Evolutionary conservation across 2,888 invertebrate genomes (phyloP).

Genomic region (Noctua comes): DNA sequence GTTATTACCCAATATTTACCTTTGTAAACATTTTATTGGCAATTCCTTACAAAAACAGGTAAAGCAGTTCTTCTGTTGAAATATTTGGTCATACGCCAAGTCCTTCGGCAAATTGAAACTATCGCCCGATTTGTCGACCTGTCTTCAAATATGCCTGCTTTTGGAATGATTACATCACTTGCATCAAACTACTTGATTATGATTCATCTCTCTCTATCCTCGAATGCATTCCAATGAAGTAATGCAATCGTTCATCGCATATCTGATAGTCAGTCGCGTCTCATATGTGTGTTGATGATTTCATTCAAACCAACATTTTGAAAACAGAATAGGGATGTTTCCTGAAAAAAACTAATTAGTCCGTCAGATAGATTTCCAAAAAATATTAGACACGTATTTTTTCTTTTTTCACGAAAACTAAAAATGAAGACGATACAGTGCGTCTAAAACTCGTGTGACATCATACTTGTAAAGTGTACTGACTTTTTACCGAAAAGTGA

Average conservation of each 20-base stretch:
- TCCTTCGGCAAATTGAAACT: slow-evolving; percentile 40
- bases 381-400: too few species aligned
- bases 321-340: too few species aligned
- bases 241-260: slow-evolving; percentile 46
- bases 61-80: slow-evolving; percentile 40
- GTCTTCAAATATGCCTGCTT: slow-evolving; percentile 50
- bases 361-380: too few species aligned
- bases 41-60: slow-evolving; percentile 29
- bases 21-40: slow-evolving; percentile 20
- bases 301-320: slow-evolving; percentile 40
- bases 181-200: slow-evolving; percentile 35
- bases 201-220: slow-evolving; percentile 50
- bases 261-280: slow-evolving; percentile 20
- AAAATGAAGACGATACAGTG: too few species aligned
- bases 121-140: slow-evolving; percentile 48
- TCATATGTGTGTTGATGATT: slow-evolving; percentile 36
- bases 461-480: too few species aligned
- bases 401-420: too few species aligned
- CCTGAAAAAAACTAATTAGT: too few species aligned
- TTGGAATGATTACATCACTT: slow-evolving; percentile 50
- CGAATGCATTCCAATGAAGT: slow-evolving; percentile 49
- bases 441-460: too few species aligned
- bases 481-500: too few species aligned
- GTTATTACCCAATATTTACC: slow-evolving; percentile 36
- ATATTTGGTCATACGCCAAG: slow-evolving; percentile 61